Percentiles rank a stretch among this genome's conserved stretches.
Evolutionary conservation across 2,113 vertebrate genomes (phyloP).

Genomic region (Nannobrachium achirus): DNA sequence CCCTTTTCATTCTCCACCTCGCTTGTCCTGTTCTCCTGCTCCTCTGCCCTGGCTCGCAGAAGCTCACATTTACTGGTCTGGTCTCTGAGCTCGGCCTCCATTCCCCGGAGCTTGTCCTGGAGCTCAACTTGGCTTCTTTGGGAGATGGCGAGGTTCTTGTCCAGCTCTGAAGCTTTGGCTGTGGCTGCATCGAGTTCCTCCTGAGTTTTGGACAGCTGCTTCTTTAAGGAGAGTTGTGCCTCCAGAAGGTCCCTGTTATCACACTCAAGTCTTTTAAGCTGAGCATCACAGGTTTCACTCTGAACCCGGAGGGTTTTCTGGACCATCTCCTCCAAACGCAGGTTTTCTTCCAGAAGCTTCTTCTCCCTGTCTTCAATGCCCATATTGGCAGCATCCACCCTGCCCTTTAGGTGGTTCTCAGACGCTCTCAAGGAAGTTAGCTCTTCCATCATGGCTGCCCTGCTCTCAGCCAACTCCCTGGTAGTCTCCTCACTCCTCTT

Average conservation of each 20-base stretch:
- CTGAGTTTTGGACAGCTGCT: slow-evolving; percentile 70
- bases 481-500: slow-evolving; percentile 70
- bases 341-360: slow-evolving; percentile 76
- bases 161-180: slow-evolving; percentile 72
- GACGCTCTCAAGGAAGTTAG: slow-evolving; percentile 73
- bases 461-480: slow-evolving; percentile 67
- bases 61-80: slow-evolving; percentile 69
- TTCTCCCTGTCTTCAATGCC: slow-evolving; percentile 76
- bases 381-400: slow-evolving; percentile 64
- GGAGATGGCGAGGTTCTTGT: slow-evolving; percentile 75
- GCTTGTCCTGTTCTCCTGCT: slow-evolving; percentile 62
- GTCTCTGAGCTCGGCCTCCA: slow-evolving; percentile 70
- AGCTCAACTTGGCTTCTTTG: slow-evolving; percentile 77
- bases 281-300: slow-evolving; percentile 74
- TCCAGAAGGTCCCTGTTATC: slow-evolving; percentile 80
- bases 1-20: slow-evolving; percentile 73
- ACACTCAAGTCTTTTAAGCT: slow-evolving; percentile 68
- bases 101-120: slow-evolving; percentile 75
- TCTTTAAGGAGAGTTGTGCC: slow-evolving; percentile 71
- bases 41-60: slow-evolving; percentile 70
- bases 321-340: slow-evolving; percentile 79
- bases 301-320: slow-evolving; percentile 74
- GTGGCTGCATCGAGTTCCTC: slow-evolving; percentile 76
- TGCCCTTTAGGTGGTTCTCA: slow-evolving; percentile 80
- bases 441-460: slow-evolving; percentile 69